Base-by-base conservation (phyloP, 92 coral and sea anemone genomes). In the Ricordea florida region DNA sequence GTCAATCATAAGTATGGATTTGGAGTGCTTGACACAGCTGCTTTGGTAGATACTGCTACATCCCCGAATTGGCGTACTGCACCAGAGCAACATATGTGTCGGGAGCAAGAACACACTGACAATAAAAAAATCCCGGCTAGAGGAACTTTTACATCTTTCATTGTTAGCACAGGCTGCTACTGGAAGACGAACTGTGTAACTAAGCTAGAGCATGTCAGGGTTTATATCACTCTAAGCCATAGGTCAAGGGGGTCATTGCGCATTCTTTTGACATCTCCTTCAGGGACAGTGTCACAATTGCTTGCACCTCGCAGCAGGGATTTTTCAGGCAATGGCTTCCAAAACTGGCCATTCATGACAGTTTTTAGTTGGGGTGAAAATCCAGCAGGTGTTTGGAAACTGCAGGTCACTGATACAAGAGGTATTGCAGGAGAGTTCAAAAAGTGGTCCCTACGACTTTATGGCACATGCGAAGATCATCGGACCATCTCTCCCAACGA, bases 271-370 rank as follows among this genome's bases (percentile, higher is more conserved):
- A 89, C 85, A 14, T 96, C 99, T 0, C 99, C 99, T 43, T 52
- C 81, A 5, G 99, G 99, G 17, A 92, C 97, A 17, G 68, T 36
- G 67, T 92, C 97, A 24, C 87, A 92, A 44, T 87, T 96, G 21
- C 71, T 96, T 9, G 93, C 89, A 6, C 87, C 84, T 27, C 79
- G 99, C 24, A 75, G 66, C 49, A 76, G 70, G 17, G 99, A 96
- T 32, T 28, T 46, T 53, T 89, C 96, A 17, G 44, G 85, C 22
- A 82, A 89, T 9, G 99, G 97, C 13, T 96, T 96, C 69, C 75
- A 70, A 8, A 92, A 83, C 79, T 96, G 99, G 99, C 97, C 99
- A 3, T 92, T 96, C 25, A 96, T 96, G 99, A 89, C 99, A 11
- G 99, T 96, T 66, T 96, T 96, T 66, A 85, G 75, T 14, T 96